Evolutionary conservation across 2,113 vertebrate species (phyloP).

Genomic region (Saccopteryx leptura): DNA sequence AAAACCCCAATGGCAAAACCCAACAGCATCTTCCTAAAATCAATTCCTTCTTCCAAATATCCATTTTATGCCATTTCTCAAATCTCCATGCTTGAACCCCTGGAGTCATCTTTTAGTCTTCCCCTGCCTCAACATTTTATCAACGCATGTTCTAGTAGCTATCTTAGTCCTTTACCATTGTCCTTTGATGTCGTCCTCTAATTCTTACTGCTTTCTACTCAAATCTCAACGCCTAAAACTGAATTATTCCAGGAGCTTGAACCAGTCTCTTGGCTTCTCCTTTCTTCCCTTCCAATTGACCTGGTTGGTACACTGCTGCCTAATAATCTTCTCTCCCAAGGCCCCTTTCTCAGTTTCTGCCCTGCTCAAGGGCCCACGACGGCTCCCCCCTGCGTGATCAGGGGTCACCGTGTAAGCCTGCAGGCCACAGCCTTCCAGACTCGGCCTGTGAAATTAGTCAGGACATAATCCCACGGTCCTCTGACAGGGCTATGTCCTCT

Average conservation of each 20-base stretch:
- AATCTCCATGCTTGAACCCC: neutral
- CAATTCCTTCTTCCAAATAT: neutral
- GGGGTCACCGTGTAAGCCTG: neutral
- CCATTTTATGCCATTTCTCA: neutral
- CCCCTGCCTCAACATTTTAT: neutral
- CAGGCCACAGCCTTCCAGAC: neutral
- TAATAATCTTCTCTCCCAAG: neutral
- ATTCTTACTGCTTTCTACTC: neutral
- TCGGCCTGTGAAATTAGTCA: neutral
- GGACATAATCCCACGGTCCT: neutral
- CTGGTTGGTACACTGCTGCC: neutral
- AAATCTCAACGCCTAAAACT: neutral
- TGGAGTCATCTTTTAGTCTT: neutral
- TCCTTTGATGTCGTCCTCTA: neutral
- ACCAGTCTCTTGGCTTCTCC: neutral
- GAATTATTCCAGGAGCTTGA: neutral
- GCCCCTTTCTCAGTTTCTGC: neutral
- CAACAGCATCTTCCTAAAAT: slow-evolving; percentile 7
- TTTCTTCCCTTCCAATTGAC: neutral
- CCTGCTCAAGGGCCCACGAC: neutral
- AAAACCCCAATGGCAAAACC: slow-evolving; percentile 16
- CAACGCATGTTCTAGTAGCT: neutral
- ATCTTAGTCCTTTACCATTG: neutral
- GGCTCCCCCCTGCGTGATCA: too few species aligned
- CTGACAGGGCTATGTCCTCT: fast-evolving